Conservation (phyloP, 2,888 invertebrate genomes). For the Emesis furor region DNA sequence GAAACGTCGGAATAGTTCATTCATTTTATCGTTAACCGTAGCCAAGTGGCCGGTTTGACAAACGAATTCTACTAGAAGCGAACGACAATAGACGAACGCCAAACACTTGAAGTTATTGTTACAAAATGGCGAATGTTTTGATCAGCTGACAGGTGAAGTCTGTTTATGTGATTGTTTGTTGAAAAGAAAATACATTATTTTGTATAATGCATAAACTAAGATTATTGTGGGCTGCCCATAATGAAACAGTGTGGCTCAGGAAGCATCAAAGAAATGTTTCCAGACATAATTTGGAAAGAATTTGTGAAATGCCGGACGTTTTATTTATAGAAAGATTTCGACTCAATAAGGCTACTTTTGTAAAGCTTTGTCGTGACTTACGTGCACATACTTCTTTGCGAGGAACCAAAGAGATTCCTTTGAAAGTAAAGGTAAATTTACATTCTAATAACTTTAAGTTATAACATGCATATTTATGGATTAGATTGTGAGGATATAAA, state of each 20-base stretch:
- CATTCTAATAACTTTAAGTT: background rate
- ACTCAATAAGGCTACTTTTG: conserved; percentile 35
- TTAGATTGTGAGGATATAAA: conserved; percentile 6
- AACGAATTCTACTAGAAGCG: too few species aligned
- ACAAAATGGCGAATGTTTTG: too few species aligned
- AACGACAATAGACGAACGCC: too few species aligned
- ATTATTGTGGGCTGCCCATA: background rate
- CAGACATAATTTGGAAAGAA: conserved; percentile 34
- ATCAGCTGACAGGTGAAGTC: too few species aligned
- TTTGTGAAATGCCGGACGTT: conserved; percentile 49
- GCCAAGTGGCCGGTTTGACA: too few species aligned
- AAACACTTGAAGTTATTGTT: too few species aligned
- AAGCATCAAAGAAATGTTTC: background rate
- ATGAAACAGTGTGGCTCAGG: background rate
- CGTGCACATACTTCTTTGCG: conserved; percentile 32
- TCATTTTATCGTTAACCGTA: too few species aligned
- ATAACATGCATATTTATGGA: too few species aligned
- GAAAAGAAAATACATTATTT: too few species aligned
- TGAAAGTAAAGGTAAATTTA: conserved; percentile 48
- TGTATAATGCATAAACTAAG: background rate
- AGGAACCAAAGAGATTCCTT: conserved; percentile 50
- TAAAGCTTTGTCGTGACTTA: conserved; percentile 37
- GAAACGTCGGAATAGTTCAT: too few species aligned
- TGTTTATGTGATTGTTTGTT: too few species aligned
- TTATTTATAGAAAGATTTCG: conserved; percentile 43